These are phyloP conservation scores for Brassicogethes aeneus DNA, from an alignment of 2,888 invertebrate species.

Conservation along the genomic window DNA sequence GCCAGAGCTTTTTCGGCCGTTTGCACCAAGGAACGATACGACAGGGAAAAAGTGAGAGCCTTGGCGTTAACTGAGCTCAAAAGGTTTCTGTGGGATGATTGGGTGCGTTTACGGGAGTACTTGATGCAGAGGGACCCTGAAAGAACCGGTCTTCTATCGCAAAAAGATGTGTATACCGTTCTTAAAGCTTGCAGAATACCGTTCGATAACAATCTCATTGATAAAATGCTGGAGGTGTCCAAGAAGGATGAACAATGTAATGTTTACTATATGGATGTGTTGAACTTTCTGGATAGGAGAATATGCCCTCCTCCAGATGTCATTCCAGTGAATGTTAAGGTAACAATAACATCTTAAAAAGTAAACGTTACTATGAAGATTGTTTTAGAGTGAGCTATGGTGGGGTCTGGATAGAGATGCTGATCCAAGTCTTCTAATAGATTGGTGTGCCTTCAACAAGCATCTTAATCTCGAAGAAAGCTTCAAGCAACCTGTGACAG, in stretches of 20 bases:
- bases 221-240: conserved; percentile 63
- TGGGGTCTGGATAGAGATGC: conserved; percentile 40
- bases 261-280: conserved; percentile 58
- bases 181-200: conserved; percentile 63
- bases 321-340: conserved; percentile 45
- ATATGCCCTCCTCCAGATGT: conserved; percentile 45
- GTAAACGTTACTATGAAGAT: not conserved
- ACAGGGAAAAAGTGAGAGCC: conserved; percentile 46
- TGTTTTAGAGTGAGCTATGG: conserved; percentile 40
- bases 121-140: conserved; percentile 48
- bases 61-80: conserved; percentile 63
- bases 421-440: conserved; percentile 36
- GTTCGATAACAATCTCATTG: conserved; percentile 55
- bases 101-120: conserved; percentile 52
- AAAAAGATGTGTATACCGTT: conserved; percentile 52
- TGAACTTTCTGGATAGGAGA: conserved; percentile 62
- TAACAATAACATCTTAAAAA: conserved; percentile 24
- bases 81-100: conserved; percentile 64
- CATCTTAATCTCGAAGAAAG: conserved; percentile 39
- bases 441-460: conserved; percentile 45
- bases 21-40: conserved; percentile 40
- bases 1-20: conserved; percentile 63
- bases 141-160: conserved; percentile 49
- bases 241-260: conserved; percentile 56
- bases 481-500: conserved; percentile 26